A percentile compares a stretch with the other conserved stretches of the same genome.
These are phyloP conservation scores for Cataglyphis albicans DNA, from an alignment of 2,888 invertebrate genomes.

Conservation along the genomic window DNA sequence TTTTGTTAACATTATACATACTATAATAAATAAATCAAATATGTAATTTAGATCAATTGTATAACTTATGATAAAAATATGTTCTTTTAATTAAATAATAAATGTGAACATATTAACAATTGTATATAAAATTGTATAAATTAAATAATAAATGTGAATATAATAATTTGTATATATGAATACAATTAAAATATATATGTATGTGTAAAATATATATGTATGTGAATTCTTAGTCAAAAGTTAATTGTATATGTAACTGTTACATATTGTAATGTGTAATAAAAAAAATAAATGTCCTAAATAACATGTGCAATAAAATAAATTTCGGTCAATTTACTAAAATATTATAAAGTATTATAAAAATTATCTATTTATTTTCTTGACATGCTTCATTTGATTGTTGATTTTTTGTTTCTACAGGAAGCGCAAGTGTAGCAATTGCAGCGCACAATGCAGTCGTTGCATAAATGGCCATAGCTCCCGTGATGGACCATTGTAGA, in stretches of 20 bases:
- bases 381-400: slow-evolving; percentile 61
- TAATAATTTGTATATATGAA: background rate
- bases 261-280: background rate
- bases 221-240: slow-evolving; percentile 7
- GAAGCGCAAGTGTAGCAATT: slow-evolving; percentile 92
- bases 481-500: slow-evolving; percentile 90
- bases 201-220: background rate
- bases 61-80: slow-evolving; percentile 18
- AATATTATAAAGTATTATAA: background rate
- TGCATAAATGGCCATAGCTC: slow-evolving; percentile 93
- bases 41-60: background rate
- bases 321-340: slow-evolving; percentile 23
- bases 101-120: background rate
- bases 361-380: slow-evolving; percentile 57
- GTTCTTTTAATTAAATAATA: slow-evolving; percentile 33
- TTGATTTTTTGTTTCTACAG: slow-evolving; percentile 93
- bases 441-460: slow-evolving; percentile 92
- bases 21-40: slow-evolving; percentile 37
- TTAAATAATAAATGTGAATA: slow-evolving; percentile 25
- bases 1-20: background rate
- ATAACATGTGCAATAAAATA: slow-evolving; percentile 13
- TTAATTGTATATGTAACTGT: background rate
- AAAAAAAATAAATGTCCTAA: slow-evolving; percentile 26
- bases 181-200: background rate
- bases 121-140: background rate